Conservation (phyloP, 2,113 vertebrate genomes). For the Cyprinodon variegatus region DNA sequence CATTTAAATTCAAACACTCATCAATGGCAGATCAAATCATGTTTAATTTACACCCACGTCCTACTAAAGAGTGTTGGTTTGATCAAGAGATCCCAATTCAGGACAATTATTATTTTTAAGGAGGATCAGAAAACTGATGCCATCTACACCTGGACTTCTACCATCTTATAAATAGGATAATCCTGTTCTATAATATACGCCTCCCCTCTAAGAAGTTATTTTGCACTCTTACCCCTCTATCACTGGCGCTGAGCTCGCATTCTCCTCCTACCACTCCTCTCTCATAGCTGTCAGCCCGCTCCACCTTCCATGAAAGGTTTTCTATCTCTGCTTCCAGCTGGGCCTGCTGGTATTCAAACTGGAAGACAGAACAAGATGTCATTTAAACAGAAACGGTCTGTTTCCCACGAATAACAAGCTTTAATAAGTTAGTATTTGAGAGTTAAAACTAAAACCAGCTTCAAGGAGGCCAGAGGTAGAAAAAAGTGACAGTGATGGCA, state of each 20-base stretch:
- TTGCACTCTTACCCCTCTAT: slow-evolving; percentile 78
- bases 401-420: neutral
- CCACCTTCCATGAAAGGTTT: slow-evolving; percentile 98
- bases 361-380: neutral
- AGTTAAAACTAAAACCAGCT: neutral
- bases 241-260: slow-evolving; percentile 80
- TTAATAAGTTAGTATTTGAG: no score
- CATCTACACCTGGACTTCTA: neutral
- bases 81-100: no score
- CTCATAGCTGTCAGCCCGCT: slow-evolving; percentile 96
- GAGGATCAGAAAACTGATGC: no score
- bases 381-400: no score
- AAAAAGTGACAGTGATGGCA: neutral
- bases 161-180: no score
- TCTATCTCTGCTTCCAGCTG: slow-evolving; percentile 99
- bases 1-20: no score
- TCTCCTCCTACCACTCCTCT: slow-evolving; percentile 87
- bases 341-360: slow-evolving; percentile 99
- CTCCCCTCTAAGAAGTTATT: neutral
- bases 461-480: neutral
- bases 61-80: no score
- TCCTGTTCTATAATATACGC: no score
- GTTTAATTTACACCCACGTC: no score
- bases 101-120: no score
- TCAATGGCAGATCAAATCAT: no score